Evolutionary conservation across 64 coral and sea anemone species (phyloP), one percentile per base, ranked within the genome.

Genomic region (Porites lutea): DNA sequence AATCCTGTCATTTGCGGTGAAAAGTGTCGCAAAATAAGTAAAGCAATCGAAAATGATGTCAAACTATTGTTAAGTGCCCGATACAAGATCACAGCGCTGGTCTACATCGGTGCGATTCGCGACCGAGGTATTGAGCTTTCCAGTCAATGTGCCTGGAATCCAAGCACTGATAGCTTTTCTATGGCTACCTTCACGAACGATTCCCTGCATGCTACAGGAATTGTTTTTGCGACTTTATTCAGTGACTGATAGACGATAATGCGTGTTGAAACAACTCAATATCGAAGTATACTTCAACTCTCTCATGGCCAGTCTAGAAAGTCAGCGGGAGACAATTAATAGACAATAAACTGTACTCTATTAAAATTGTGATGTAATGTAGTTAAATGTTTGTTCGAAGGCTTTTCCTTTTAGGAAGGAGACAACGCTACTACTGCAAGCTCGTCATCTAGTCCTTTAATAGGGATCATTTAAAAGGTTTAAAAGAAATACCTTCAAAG

Each of bases 51-150:
- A 78, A 97, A 91, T 83, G 57, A 83, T 65, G 95, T 97, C 3
- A 97, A 97, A 69, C 62, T 92, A 61, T 23, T 97, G 44, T 90
- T 46, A 75, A 20, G 64, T 58, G 52, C 47, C 9, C 92, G 74
- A 44, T 93, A 94, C 72, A 97, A 97, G 79, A 78, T 97, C 0
- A 97, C 86, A 16, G 92, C 87, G 19, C 69, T 97, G 69, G 95
- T 97, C 45, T 97, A 82, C 82, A 94, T 97, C 59, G 95, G 95
- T 1, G 95, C 95, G 43, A 94, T 91, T n/a, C 92, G 92, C 49
- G 95, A 97, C 54, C 91, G 86, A 23, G 95, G 95, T 1, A 97
- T 97, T 52, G 66, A 97, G 53, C 12, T 97, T 27, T 83, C 92
- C 8, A 91, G 88, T 9, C 95, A 91, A 43, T 91, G 95, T 58